phyloP scores from a whole-genome alignment of 2,113 vertebrate genomes.

The Perognathus longimembris region DNA sequence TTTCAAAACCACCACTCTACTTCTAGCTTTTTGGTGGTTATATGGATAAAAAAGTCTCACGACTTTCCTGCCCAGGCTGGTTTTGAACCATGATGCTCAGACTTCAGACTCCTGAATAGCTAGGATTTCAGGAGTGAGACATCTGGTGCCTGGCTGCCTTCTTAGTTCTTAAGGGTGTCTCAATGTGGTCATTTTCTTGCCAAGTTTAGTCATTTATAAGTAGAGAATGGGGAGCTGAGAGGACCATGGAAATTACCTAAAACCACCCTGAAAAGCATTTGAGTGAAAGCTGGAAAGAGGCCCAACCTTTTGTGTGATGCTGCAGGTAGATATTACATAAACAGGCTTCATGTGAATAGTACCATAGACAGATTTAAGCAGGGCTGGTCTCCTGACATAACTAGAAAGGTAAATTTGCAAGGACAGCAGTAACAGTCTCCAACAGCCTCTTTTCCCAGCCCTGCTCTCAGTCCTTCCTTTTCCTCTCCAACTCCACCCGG shows the following conservation, averaged over 20 bases:
- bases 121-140: no score
- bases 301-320: not conserved
- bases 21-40: no score
- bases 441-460: not conserved
- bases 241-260: not conserved
- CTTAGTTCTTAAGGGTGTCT: not conserved
- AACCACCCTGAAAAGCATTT: conserved; percentile 12
- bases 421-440: not conserved
- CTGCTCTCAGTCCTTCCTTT: conserved; percentile 4
- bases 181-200: not conserved
- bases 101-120: no score
- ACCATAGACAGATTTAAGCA: not conserved
- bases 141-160: no score
- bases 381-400: not conserved
- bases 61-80: no score
- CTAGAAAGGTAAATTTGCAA: not conserved
- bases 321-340: not conserved
- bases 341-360: no score
- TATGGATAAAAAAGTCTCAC: no score
- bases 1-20: not conserved
- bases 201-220: not conserved
- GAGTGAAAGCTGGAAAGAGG: not conserved
- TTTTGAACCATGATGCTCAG: no score
- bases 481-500: not conserved
- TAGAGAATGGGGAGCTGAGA: not conserved